Base-by-base conservation (phyloP, 2,797 vertebrate genomes). In the Arctocebus calabarensis region DNA sequence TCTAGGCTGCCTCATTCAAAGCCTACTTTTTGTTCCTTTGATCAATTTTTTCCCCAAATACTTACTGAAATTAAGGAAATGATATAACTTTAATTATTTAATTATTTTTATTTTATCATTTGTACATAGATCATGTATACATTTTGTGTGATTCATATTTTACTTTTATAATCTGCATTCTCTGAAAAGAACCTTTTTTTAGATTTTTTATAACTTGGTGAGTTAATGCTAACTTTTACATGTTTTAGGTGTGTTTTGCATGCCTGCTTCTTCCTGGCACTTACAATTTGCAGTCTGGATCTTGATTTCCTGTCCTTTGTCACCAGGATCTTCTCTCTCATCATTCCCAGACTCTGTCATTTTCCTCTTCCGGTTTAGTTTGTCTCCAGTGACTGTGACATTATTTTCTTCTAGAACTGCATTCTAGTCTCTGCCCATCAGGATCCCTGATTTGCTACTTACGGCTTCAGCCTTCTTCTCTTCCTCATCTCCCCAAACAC, bases 301-400 rank as follows among this genome's bases (percentile, higher is more conserved):
- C 6, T 71, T 43, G 4, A 73, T 22, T 37, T 37, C 43, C 25
- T 14, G 1, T 27, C 11, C 23, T 85, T 19, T 43, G 16, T 43
- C 32, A 7, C 34, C 19, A 5, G 5, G 0, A 1, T 20, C 45
- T 70, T 27, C 16, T 70, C 27, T 32, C 2, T 23, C 12, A 5
- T 16, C 5, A n/a, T 23, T 14, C 22, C 25, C 52, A 86, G 73
- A 3, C 20, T 86, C 17, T 20, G 7, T 23, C 7, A 86, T 32
- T 57, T n/a, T 8, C 34, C 12, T 43, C 19, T 32, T 22, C 34
- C 17, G 1, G 4, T 22, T 43, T 16, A 14, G 17, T 32, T n/a
- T 32, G 32, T 59, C 68, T 4, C 14, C 84, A n/a, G 1, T 12
- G 14, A 32, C 17, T 9, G 25, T 32, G 66, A 55, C 23, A 8